A percentile compares a stretch with the other conserved stretches of the same genome.
These are phyloP conservation scores for Oxyscelio sp. DNA, from an alignment of 2,888 invertebrate species.

Conservation along the genomic window DNA sequence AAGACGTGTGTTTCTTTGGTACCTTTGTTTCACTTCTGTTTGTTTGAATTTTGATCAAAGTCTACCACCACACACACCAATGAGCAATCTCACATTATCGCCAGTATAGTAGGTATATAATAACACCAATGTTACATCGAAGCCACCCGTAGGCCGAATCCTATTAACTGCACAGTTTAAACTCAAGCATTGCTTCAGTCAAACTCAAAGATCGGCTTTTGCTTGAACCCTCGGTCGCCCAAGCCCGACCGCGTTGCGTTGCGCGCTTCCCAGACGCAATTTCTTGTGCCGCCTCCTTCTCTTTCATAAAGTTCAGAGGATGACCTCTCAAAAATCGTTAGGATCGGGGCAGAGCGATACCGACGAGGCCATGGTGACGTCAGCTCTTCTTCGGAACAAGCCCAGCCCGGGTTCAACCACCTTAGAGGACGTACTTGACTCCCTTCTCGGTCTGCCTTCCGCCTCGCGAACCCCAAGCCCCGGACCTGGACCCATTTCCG, in stretches of 20 bases:
- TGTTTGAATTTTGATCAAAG: constrained; percentile 3
- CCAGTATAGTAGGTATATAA: constrained; percentile 17
- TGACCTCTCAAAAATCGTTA: constrained; percentile 79
- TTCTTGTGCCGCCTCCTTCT: constrained; percentile 33
- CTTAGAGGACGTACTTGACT: constrained; percentile 97
- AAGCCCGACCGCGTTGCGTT: constrained; percentile 27
- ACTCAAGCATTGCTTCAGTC: constrained; percentile 34
- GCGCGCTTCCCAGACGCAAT: constrained; percentile 5
- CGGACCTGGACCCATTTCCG: constrained; percentile 87
- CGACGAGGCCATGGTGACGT: constrained; percentile 87
- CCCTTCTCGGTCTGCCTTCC: constrained; percentile 95
- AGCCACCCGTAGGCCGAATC: constrained; percentile 5
- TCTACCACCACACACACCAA: constrained; percentile 16
- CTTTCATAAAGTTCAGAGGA: constrained; percentile 52
- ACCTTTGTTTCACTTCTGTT: constrained; percentile 31
- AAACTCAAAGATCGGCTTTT: constrained; percentile 38
- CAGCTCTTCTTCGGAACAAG: constrained; percentile 87
- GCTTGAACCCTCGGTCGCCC: constrained; percentile 43
- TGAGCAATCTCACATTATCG: background rate
- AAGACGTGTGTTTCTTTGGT: too few species aligned
- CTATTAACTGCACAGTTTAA: constrained; percentile 37
- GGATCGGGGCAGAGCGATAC: constrained; percentile 87
- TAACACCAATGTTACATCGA: constrained; percentile 6
- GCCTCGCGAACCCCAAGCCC: constrained; percentile 93
- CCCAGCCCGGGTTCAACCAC: constrained; percentile 93